Evolutionary conservation across 2,888 invertebrate genomes (phyloP), one percentile per base, ranked within the genome.

Genomic region (Acrobasis suavella): DNA sequence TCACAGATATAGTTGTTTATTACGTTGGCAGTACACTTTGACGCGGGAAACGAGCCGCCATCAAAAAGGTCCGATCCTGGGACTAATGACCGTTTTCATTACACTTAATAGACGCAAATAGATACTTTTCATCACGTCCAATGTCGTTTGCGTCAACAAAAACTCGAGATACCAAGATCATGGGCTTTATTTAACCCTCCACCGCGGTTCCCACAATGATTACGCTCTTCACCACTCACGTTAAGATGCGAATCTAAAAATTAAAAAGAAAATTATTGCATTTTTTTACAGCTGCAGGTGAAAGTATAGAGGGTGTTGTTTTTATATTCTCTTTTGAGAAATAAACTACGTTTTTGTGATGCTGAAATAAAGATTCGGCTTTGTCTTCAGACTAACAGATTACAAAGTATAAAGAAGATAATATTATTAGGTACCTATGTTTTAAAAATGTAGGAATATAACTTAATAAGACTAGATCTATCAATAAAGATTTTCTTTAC

Each of bases 1-100:
- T 52, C 32, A 58, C 58, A 42, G 46, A 69, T 71, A 72, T 71
- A 71, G 67, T 72, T 69, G 69, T 72, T 74, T 69, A 71, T 71
- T 71, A 63, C 66, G 62, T 65, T 68, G 62, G 62, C 32, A 52
- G 9, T 38, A 59, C 51, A 61, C 62, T 69, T 68, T 67, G 65
- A 64, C 63, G 60, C 63, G 67, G 70, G 68, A 73, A 77, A 75
- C 68, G 69, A 71, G 65, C 68, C 67, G 64, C 67, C 68, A 70
- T 71, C 67, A 72, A 71, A 72, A 69, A 69, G 70, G 69, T 66
- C 67, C 66, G 67, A 69, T 70, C 66, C 64, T 61, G 65, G 59
- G 54, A 71, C 69, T 71, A 75, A 74, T 72, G 69, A 69, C 69
- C 69, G 64, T 68, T 70, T 74, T 69, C 73, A 75, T 75, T 70